Conservation (phyloP, 2,888 invertebrate genomes). For the Cataglyphis albicans region DNA sequence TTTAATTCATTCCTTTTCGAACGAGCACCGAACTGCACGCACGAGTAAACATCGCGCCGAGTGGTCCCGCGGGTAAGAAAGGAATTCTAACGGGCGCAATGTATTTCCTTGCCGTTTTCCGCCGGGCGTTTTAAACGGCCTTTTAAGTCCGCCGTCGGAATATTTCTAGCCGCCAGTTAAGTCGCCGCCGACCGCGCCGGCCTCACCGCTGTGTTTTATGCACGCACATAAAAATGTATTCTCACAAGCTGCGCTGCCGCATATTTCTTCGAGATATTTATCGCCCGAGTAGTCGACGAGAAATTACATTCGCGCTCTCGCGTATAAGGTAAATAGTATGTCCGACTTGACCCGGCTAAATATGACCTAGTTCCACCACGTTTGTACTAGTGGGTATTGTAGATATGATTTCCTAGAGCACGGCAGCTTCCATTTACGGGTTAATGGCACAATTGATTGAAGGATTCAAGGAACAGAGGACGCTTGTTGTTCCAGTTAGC, state of each 20-base stretch:
- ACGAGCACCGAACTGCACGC: slow-evolving; percentile 69
- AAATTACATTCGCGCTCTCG: slow-evolving; percentile 35
- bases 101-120: slow-evolving; percentile 58
- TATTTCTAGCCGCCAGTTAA: slow-evolving; percentile 52
- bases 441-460: slow-evolving; percentile 49
- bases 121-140: slow-evolving; percentile 55
- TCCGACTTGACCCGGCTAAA: slow-evolving; percentile 19
- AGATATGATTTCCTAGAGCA: slow-evolving; percentile 8
- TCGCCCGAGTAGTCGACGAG: slow-evolving; percentile 44
- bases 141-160: slow-evolving; percentile 62
- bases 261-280: slow-evolving; percentile 48
- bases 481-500: slow-evolving; percentile 36
- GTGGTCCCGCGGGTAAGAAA: slow-evolving; percentile 71
- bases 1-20: slow-evolving; percentile 76
- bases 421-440: slow-evolving; percentile 37
- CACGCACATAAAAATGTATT: slow-evolving; percentile 54
- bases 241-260: slow-evolving; percentile 18
- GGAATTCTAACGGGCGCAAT: slow-evolving; percentile 68
- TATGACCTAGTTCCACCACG: slow-evolving; percentile 12
- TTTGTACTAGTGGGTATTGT: background rate
- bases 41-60: slow-evolving; percentile 75
- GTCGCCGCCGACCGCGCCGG: background rate
- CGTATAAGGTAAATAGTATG: slow-evolving; percentile 4
- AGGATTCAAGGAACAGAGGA: slow-evolving; percentile 41
- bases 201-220: slow-evolving; percentile 28